A percentile compares a stretch with the other conserved stretches of the same genome.
phyloP scores from a whole-genome alignment of 2,797 vertebrate genomes.

The Mionectes olivaceus region DNA sequence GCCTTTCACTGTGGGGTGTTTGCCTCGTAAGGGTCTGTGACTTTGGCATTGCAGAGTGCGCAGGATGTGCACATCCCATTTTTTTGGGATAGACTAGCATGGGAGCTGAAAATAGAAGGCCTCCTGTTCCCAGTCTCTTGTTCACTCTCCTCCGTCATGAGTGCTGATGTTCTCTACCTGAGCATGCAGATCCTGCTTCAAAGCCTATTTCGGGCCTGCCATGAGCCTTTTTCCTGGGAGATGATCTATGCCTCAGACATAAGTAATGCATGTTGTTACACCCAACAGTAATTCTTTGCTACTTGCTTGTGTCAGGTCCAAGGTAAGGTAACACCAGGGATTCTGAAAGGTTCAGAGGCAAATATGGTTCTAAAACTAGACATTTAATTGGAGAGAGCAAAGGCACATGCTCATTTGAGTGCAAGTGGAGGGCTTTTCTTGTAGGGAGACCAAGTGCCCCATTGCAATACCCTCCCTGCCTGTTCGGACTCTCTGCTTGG shows the following conservation, averaged over 20 bases:
- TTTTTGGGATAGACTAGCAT: not conserved
- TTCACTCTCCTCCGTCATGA: not conserved
- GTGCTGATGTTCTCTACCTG: not conserved
- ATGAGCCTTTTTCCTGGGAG: not conserved
- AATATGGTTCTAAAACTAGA: not conserved
- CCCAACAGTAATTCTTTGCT: not conserved
- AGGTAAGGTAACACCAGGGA: not conserved
- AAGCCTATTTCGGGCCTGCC: not conserved
- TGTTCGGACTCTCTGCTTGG: not conserved
- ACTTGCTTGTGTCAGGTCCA: not conserved
- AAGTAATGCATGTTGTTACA: not conserved
- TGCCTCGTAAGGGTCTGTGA: not conserved
- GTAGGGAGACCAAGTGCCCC: not conserved
- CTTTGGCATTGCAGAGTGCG: not conserved
- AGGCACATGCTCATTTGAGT: not conserved
- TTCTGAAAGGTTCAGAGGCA: not conserved
- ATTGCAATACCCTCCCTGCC: not conserved
- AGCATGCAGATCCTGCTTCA: not conserved
- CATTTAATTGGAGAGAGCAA: not conserved
- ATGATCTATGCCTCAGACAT: rapidly evolving
- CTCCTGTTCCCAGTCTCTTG: not conserved
- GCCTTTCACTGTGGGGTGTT: not conserved
- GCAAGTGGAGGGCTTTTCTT: not conserved
- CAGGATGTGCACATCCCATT: not conserved
- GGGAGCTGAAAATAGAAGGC: not conserved